phyloP scores from a whole-genome alignment of 1,140 invertebrate genomes.

The Bombus turneri region DNA sequence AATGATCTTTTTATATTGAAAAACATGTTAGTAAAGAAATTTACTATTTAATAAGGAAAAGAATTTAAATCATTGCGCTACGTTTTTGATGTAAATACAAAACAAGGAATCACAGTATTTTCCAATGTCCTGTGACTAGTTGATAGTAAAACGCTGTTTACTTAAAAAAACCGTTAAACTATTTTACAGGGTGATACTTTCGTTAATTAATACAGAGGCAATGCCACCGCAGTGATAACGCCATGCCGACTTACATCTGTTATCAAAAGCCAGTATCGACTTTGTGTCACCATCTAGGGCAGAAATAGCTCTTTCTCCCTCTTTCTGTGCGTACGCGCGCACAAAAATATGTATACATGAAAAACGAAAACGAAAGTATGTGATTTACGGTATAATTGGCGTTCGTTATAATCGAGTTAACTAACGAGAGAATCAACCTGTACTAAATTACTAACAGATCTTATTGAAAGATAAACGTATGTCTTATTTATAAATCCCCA shows the following conservation, averaged over 20 bases:
- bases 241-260: not conserved
- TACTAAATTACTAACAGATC: not conserved
- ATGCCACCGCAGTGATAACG: not conserved
- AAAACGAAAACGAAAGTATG: not conserved
- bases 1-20: not conserved
- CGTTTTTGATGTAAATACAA: not conserved
- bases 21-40: not conserved
- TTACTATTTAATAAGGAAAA: not conserved
- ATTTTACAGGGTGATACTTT: not conserved
- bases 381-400: not conserved
- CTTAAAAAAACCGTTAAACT: not conserved
- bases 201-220: not conserved
- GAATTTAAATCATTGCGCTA: not conserved
- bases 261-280: not conserved
- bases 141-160: not conserved
- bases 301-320: not conserved
- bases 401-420: not conserved
- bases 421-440: not conserved
- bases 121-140: not conserved
- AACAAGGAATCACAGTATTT: conserved; percentile 16
- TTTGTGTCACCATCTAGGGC: not conserved
- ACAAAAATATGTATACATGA: too few relatives aligned
- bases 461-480: not conserved
- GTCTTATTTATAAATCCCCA: not conserved
- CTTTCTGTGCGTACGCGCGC: too few relatives aligned